A percentile compares a stretch with the other conserved stretches of the same genome.
Conservation (phyloP, 2,888 invertebrate species). For the Tricholauxania praeusta region DNA sequence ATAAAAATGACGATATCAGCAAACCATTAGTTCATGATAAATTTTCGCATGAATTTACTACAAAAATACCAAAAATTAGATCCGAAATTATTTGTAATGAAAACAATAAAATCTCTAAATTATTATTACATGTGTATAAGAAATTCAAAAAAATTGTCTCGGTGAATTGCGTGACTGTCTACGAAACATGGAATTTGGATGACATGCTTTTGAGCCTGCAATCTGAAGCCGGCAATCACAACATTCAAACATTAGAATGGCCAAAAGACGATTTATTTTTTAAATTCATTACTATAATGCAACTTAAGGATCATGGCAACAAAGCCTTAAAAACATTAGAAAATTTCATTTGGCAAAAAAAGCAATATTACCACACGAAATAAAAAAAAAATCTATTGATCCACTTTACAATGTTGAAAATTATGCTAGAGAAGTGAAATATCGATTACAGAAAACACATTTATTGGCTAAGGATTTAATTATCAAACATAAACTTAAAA, state of each 20-base stretch:
- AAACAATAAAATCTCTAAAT: no score
- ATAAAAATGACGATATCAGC: no score
- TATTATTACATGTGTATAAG: no score
- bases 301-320: constrained; percentile 23
- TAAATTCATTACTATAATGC: constrained; percentile 8
- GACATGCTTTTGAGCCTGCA: constrained; percentile 35
- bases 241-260: constrained; percentile 23
- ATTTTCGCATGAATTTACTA: no score
- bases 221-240: constrained; percentile 27
- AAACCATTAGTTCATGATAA: no score
- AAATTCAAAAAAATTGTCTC: no score
- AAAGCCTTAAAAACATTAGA: no score
- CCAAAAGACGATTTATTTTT: constrained; percentile 27
- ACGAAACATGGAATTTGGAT: constrained; percentile 39
- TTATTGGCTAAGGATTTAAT: neutral
- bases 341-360: neutral
- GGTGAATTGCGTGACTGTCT: constrained; percentile 31
- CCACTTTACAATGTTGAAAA: no score
- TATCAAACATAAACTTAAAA: neutral
- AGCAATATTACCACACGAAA: no score
- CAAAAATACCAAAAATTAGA: no score
- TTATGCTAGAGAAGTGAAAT: neutral
- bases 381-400: no score
- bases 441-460: neutral
- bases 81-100: no score